Conservation (phyloP, 2,113 vertebrate species). For the Lucifuga dentata region DNA sequence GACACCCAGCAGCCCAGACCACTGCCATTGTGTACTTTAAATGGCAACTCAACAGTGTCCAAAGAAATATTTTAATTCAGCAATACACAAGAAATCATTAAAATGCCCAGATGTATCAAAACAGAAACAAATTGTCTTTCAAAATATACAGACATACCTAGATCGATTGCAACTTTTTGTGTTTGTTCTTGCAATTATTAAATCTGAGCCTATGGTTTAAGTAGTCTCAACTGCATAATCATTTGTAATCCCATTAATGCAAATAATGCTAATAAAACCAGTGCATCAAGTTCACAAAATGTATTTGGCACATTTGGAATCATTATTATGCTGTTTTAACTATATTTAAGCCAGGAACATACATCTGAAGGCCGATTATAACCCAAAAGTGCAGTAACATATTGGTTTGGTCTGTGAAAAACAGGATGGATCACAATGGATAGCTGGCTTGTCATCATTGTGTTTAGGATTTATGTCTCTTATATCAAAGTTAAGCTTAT, state of each 20-base stretch:
- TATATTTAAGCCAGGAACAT: slow-evolving; percentile 33
- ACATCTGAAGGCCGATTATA: slow-evolving; percentile 21
- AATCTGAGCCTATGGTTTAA: slow-evolving; percentile 34
- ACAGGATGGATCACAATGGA: not conserved
- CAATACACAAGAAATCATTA: slow-evolving; percentile 43
- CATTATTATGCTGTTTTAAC: slow-evolving; percentile 34
- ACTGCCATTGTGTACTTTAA: slow-evolving; percentile 2
- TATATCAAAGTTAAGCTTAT: slow-evolving; percentile 1
- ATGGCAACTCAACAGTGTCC: slow-evolving; percentile 33
- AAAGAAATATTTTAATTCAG: slow-evolving; percentile 42
- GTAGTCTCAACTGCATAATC: slow-evolving; percentile 44
- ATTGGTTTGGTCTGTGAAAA: slow-evolving; percentile 1
- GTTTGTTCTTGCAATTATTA: slow-evolving; percentile 31
- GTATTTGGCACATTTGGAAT: slow-evolving; percentile 69
- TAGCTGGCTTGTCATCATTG: not conserved
- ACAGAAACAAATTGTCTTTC: slow-evolving; percentile 35
- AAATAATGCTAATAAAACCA: slow-evolving; percentile 45
- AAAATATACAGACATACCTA: slow-evolving; percentile 46
- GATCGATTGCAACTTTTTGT: not conserved
- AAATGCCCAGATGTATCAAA: slow-evolving; percentile 56
- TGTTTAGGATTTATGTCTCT: slow-evolving; percentile 8
- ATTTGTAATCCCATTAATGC: slow-evolving; percentile 57
- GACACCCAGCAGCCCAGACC: slow-evolving; percentile 13
- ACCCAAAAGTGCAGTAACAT: slow-evolving; percentile 9
- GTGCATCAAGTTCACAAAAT: slow-evolving; percentile 49